Evolutionary conservation across 2,888 invertebrate genomes (phyloP).

Genomic region (Cancer borealis): DNA sequence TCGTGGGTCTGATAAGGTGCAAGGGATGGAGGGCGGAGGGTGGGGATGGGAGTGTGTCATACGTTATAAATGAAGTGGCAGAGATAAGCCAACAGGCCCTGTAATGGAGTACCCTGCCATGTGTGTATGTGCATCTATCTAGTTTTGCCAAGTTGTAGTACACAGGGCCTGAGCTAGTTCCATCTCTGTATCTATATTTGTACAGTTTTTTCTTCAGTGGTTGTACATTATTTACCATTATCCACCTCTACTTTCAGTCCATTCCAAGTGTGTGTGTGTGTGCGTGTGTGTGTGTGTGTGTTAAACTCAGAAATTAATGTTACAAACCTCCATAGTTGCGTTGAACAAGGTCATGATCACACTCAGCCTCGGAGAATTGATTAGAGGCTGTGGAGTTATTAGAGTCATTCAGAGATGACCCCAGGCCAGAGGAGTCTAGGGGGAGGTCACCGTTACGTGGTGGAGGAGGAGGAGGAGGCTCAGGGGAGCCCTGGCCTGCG

Average conservation of each 20-base stretch:
- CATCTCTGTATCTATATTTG: no score
- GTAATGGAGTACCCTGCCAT: no score
- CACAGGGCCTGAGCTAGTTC: no score
- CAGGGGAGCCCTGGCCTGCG: constrained; percentile 81
- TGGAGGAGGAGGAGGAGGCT: constrained; percentile 76
- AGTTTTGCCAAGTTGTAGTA: no score
- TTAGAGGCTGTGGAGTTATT: constrained; percentile 87
- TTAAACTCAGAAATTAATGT: background rate
- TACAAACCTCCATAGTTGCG: constrained; percentile 88
- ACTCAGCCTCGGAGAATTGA: constrained; percentile 94
- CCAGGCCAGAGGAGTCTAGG: constrained; percentile 71
- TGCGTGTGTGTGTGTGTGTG: constrained; percentile 52
- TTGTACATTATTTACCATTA: no score
- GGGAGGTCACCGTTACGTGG: constrained; percentile 85
- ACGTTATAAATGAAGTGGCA: no score
- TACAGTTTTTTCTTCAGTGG: no score
- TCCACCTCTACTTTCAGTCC: background rate
- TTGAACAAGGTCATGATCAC: constrained; percentile 89
- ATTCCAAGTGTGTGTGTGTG: background rate
- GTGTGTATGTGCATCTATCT: no score
- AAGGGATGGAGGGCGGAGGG: no score
- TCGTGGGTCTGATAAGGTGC: no score
- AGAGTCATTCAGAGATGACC: constrained; percentile 79
- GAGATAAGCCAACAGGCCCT: no score
- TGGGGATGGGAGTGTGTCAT: no score